Conservation (phyloP, 2,113 vertebrate genomes). For the Ictalurus punctatus region DNA sequence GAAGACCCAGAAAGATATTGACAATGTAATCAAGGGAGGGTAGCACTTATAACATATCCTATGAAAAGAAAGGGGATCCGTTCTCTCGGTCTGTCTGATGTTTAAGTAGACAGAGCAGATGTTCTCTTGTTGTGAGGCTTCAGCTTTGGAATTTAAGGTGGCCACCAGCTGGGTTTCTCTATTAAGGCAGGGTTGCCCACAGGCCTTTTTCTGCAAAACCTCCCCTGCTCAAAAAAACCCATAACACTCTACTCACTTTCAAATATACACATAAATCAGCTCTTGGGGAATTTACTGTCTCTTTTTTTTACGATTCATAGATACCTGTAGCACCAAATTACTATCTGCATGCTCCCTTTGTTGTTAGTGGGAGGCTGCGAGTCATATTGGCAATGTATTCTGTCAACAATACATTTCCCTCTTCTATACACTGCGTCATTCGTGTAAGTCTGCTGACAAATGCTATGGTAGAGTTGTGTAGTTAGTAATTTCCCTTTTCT, state of each 20-base stretch:
- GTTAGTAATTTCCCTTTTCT: slow-evolving; percentile 19
- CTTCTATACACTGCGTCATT: neutral
- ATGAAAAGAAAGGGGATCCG: neutral
- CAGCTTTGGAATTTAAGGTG: slow-evolving; percentile 26
- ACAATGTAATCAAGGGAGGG: neutral
- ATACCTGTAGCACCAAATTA: neutral
- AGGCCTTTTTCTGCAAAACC: slow-evolving; percentile 16
- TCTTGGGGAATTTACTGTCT: slow-evolving; percentile 27
- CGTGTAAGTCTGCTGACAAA: neutral
- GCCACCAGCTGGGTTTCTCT: neutral
- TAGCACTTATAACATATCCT: neutral
- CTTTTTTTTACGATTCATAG: neutral
- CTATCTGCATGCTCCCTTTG: neutral
- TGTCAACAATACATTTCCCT: neutral
- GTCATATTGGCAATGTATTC: slow-evolving; percentile 25
- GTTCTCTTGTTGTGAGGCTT: slow-evolving; percentile 1
- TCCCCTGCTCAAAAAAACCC: slow-evolving; percentile 8
- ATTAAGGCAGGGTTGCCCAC: neutral
- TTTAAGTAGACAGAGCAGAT: slow-evolving; percentile 5
- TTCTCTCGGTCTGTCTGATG: neutral
- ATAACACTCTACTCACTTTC: slow-evolving; percentile 22
- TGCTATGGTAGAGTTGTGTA: neutral
- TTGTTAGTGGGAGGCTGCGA: slow-evolving; percentile 18
- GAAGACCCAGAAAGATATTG: neutral
- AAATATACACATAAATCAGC: slow-evolving; percentile 8